These are phyloP conservation scores for Danaus melanippus DNA, from an alignment of 1,140 invertebrate genomes.

Conservation along the genomic window DNA sequence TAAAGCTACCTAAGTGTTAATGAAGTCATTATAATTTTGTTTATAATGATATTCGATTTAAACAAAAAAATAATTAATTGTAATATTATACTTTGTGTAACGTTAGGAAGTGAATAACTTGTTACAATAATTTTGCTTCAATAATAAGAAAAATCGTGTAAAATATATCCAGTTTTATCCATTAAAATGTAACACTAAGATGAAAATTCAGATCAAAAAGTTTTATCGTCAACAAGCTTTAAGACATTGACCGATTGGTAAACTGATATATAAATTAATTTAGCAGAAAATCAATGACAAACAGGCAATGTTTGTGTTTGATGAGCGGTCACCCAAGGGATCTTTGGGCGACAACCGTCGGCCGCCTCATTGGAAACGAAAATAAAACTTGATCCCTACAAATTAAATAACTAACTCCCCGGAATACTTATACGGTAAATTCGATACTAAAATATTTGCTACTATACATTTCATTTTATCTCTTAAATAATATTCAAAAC, in stretches of 20 bases:
- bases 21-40: too few relatives aligned
- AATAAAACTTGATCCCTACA: conserved; percentile 55
- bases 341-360: conserved; percentile 12
- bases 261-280: conserved; percentile 61
- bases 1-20: conserved; percentile 84
- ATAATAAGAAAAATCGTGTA: too few relatives aligned
- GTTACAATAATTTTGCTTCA: too few relatives aligned
- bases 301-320: conserved; percentile 52
- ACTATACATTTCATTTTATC: too few relatives aligned
- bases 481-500: too few relatives aligned
- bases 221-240: too few relatives aligned
- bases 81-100: neutral
- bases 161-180: too few relatives aligned
- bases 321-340: conserved; percentile 44
- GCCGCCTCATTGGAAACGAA: conserved; percentile 48
- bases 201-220: too few relatives aligned
- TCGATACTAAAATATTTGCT: too few relatives aligned
- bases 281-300: conserved; percentile 61
- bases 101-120: neutral
- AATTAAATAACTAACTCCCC: conserved; percentile 38
- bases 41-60: neutral
- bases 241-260: conserved; percentile 23
- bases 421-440: conserved; percentile 11
- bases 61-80: neutral
- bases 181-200: too few relatives aligned